Evolutionary conservation across 35 echinoderm and acorn worm species (phyloP), one percentile per base, ranked within the genome.

Genomic region (Hemicentrotus pulcherrimus): DNA sequence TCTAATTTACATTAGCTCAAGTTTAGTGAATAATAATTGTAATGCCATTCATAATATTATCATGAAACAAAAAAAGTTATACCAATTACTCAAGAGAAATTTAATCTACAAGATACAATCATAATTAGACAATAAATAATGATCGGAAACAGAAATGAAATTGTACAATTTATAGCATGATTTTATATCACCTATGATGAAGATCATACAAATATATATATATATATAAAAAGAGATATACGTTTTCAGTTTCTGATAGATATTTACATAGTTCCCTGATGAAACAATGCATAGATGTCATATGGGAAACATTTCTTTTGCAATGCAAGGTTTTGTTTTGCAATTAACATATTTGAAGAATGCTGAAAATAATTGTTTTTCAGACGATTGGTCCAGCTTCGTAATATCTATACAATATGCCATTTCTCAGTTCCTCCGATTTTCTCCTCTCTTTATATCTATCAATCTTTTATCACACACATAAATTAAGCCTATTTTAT

Each of bases 171-270:
- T n/a, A 4, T 78, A 78, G 24, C 65, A 78, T 78, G 65, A 78
- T 78, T 78, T 78, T 78, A 78, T 28, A 28, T 78, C 65, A n/a
- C 19, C 19, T n/a, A 78, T 28, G 65, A 78, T 78, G 28, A 28
- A 78, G 65, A 78, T 78, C 65, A 78, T 78, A 78, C 65, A 78
- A 78, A 78, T 78, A 78, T 78, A 78, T 78, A 71, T 71, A 71
- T 71, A 78, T 78, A 78, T 59, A 59, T 10, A 41, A 55, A 55
- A 55, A 55, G 50, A 78, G 65, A 78, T 78, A 78, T 78, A 78
- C n/a, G 11, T 78, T n/a, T 78, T 78, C 28, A 78, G 19, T 78
- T 78, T 78, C 28, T 78, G 50, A 55, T 55, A 55, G 50, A 78
- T 78, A 78, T 78, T 4, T 78, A 78, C 65, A 78, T 78, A 78